Evolutionary conservation across 2,888 invertebrate species (phyloP).

Genomic region (Stenotaenia linearis): DNA sequence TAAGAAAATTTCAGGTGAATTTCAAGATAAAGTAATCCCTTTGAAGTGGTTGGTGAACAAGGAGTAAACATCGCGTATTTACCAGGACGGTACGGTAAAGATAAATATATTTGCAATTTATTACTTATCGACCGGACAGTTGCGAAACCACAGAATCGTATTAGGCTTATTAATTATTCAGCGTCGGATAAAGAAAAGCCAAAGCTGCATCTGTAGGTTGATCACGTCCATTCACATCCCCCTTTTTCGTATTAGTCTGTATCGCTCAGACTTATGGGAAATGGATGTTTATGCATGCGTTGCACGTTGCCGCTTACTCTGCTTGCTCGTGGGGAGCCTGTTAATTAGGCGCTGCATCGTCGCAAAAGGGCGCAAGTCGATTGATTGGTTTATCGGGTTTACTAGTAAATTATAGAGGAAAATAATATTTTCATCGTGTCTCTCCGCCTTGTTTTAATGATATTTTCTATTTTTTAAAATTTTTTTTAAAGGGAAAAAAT

Average conservation of each 20-base stretch:
- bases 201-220: not conserved
- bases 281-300: not conserved
- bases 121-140: not conserved
- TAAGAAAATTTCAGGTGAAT: too few relatives aligned
- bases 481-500: not conserved
- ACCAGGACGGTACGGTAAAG: not conserved
- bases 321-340: not conserved
- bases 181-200: not conserved
- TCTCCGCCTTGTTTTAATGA: not conserved
- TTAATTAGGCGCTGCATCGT: not conserved
- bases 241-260: not conserved
- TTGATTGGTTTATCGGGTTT: not conserved
- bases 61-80: too few relatives aligned
- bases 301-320: not conserved
- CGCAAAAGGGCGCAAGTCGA: not conserved
- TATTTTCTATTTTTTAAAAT: not conserved
- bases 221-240: not conserved
- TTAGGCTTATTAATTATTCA: not conserved
- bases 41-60: too few relatives aligned
- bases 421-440: not conserved
- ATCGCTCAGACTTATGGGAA: not conserved
- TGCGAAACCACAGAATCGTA: not conserved
- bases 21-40: too few relatives aligned
- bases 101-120: not conserved
- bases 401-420: not conserved